Evolutionary conservation across 2,888 invertebrate species (phyloP), one percentile per base, ranked within the genome.

Genomic region (Lasioglossum lativentre): DNA sequence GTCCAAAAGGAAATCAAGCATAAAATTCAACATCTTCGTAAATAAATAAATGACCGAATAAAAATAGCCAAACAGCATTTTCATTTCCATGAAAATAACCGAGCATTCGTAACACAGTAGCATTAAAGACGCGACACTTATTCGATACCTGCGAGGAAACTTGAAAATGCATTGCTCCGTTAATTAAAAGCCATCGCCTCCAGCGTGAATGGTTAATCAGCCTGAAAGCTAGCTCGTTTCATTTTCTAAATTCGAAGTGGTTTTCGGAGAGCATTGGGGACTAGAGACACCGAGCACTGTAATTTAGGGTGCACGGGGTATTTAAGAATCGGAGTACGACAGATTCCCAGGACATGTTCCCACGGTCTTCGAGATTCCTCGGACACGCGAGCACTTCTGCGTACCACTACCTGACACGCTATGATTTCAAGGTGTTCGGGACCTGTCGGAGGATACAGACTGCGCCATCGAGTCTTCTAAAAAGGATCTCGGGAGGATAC

Each of bases 281-380:
- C 73, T n/a, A 45, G 52, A 30, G 45, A 56, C 34, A 14, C 8
- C 42, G 4, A 66, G 14, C 38, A 38, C 63, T 72, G 75, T 72
- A 85, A 83, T 83, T 84, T 76, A 70, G 52, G 30, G 59, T 70
- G 47, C 27, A 68, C 30, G 52, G 38, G 30, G 68, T 68, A 80
- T 83, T 74, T 80, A 59, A 73, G 75, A 66, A 72, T 76, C 56
- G 40, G 80, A 59, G 38, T 75, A 80, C 68, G 70, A 78, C 56
- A 74, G 80, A 84, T 84, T 86, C 75, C 66, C 45, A 45, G 59
- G 12, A 82, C 77, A 80, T 76, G 86, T 87, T 90, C 89, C 90
- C 89, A 90, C 89, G 89, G 82, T 90, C 85, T 90, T 88, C 80
- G 74, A 79, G 83, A 85, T 89, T 79, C 80, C 75, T 88, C 78